A percentile compares a stretch with the other conserved stretches of the same genome.
Evolutionary conservation across 2,113 vertebrate species (phyloP).

Genomic region (Sorex araneus): DNA sequence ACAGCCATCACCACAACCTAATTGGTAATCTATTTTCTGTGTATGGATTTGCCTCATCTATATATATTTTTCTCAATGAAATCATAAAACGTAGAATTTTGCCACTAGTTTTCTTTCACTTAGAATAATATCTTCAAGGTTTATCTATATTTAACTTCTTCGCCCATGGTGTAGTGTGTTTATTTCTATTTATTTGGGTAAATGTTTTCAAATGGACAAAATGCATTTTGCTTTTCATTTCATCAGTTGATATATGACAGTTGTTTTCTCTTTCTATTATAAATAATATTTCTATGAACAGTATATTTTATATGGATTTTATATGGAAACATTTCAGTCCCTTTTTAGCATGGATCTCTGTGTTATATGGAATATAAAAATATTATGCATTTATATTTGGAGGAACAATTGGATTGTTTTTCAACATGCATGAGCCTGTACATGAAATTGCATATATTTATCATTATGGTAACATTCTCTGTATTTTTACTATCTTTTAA

Average conservation of each 20-base stretch:
- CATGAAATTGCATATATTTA: neutral
- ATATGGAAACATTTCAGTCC: neutral
- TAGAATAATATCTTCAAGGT: neutral
- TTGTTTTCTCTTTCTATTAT: neutral
- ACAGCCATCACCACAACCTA: neutral
- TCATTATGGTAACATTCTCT: neutral
- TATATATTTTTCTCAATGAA: neutral
- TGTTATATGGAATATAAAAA: neutral
- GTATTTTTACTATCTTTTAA: neutral
- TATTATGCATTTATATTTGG: neutral
- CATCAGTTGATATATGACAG: neutral
- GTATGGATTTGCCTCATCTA: neutral
- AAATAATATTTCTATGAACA: neutral
- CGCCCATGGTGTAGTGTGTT: neutral
- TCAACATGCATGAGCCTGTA: neutral
- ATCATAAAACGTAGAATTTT: neutral
- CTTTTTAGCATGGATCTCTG: neutral
- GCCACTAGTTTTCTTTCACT: neutral
- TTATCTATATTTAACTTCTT: neutral
- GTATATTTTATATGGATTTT: neutral
- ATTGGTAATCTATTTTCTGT: neutral
- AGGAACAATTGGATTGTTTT: neutral
- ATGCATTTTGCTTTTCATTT: neutral
- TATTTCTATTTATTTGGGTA: conserved; percentile 9
- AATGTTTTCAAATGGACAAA: neutral